Base-by-base conservation (phyloP, 2,888 invertebrate species). In the Euzophera pinguis region DNA sequence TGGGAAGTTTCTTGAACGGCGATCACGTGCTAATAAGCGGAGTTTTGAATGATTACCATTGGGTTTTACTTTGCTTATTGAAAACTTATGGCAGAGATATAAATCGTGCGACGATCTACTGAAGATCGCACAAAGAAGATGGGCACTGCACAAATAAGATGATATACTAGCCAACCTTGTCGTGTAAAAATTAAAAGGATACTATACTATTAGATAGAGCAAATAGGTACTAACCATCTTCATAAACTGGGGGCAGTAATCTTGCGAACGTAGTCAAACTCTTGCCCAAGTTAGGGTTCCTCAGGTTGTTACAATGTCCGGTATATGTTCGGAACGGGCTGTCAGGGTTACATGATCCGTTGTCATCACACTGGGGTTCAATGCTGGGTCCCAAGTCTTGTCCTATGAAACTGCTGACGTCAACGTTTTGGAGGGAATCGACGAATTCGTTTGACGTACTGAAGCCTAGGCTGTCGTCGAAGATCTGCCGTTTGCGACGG, bases 281-380 rank as follows among this genome's bases (percentile, higher is more conserved):
- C 73, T 96, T 95, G 13, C 97, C 98, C 69, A 95, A 92, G 53
- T 92, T 93, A 0, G 97, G 96, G 71, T 96, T 95, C 32, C 95
- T 92, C 48, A 97, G 78, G 73, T 98, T 98, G 71, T 98, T 98
- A 73, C 98, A 98, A 67, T 95, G 94, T 0, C 97, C 97, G 0
- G 95, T 95, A 56, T 94, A 92, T 0, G 94, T 93, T 63, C 96
- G 91, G 81, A 94, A 95, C 0, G 93, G 95, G 4, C 85, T 92
- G 35, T 91, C 92, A 6, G 93, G 91, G 65, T 96, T 95, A 68
- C 97, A 97, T 1, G 94, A 90, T 0, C 93, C 91, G 0, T 87
- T 90, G 53, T 95, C 94, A 34, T 95, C 95, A 57, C 96, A 96
- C 50, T 93, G 92, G 0, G 94, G 92, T 43, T 94, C 93, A 0